Evolutionary conservation across 2,113 vertebrate genomes (phyloP).

Genomic region (Sebastes schlegelii): DNA sequence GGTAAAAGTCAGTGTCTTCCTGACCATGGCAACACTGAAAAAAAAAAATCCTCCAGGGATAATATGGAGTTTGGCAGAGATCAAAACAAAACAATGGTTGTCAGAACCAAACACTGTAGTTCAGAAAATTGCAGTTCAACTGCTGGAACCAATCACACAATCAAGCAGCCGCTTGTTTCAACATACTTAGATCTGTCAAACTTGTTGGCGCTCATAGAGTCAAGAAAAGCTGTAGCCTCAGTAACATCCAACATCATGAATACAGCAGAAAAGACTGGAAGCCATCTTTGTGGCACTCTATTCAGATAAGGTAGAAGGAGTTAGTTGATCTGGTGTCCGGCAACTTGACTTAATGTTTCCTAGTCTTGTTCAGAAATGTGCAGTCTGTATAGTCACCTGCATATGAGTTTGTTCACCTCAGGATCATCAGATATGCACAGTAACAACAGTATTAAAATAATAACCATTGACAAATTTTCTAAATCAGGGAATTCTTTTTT

Average conservation of each 20-base stretch:
- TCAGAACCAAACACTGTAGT: slow-evolving; percentile 23
- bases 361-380: neutral
- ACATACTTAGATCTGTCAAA: neutral
- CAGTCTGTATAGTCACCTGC: neutral
- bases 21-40: neutral
- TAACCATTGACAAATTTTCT: neutral
- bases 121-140: slow-evolving; percentile 23
- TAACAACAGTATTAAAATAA: neutral
- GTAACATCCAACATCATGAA: neutral
- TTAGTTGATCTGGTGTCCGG: neutral
- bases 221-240: slow-evolving; percentile 6
- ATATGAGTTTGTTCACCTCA: neutral
- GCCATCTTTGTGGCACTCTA: neutral
- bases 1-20: neutral
- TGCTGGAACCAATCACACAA: neutral
- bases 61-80: neutral
- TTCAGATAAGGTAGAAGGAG: neutral
- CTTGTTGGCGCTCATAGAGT: neutral
- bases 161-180: slow-evolving; percentile 7
- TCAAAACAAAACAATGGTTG: neutral
- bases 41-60: neutral
- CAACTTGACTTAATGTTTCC: neutral
- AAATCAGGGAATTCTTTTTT: neutral
- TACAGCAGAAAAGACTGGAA: neutral
- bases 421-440: neutral